Conservation (phyloP, 2,888 invertebrate genomes). For the Nomada goodeniana region DNA sequence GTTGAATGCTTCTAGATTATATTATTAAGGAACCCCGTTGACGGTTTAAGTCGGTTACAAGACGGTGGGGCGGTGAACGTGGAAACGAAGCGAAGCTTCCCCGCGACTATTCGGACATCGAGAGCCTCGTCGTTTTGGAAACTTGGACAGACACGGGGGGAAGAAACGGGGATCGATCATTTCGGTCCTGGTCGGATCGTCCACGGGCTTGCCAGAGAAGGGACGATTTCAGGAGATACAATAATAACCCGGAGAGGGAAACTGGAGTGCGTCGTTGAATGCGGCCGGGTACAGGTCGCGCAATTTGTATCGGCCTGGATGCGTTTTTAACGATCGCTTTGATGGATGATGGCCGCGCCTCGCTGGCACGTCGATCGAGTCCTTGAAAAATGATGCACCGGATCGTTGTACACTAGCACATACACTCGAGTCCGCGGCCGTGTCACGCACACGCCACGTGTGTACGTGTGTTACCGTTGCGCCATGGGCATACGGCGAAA, state of each 20-base stretch:
- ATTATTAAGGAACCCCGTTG: slow-evolving; percentile 1
- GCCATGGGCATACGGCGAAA: slow-evolving; percentile 58
- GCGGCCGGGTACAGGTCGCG: slow-evolving; percentile 54
- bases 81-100: no score
- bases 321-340: slow-evolving; percentile 81
- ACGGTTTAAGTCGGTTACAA: no score
- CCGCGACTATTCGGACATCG: no score
- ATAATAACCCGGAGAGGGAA: slow-evolving; percentile 28
- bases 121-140: no score
- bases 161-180: not conserved
- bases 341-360: slow-evolving; percentile 78
- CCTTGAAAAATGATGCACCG: slow-evolving; percentile 81
- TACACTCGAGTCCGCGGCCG: slow-evolving; percentile 37
- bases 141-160: no score
- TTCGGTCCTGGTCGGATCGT: not conserved
- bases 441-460: slow-evolving; percentile 13
- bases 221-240: slow-evolving; percentile 47
- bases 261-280: slow-evolving; percentile 41
- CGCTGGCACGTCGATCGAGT: slow-evolving; percentile 72
- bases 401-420: slow-evolving; percentile 57
- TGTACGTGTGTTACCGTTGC: not conserved
- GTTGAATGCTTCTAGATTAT: slow-evolving; percentile 12
- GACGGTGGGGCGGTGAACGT: no score
- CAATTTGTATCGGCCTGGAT: slow-evolving; percentile 76
- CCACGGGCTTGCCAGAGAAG: slow-evolving; percentile 1